A percentile compares a stretch with the other conserved stretches of the same genome.
phyloP scores from a whole-genome alignment of 1,140 invertebrate species.

The Nasonia giraulti region DNA sequence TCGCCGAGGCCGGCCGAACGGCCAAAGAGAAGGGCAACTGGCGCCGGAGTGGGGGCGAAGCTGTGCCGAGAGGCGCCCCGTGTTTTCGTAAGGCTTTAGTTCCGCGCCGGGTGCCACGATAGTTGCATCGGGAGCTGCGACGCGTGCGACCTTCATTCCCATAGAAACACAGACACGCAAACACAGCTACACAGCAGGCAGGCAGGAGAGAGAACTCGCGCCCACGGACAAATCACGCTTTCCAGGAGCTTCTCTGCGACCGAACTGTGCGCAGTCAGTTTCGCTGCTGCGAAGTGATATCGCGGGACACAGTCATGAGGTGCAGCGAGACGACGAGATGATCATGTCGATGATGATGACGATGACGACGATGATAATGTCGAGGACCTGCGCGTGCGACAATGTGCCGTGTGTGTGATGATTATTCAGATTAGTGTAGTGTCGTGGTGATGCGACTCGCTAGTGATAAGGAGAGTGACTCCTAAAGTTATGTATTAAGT shows the following conservation, averaged over 20 bases:
- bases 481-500: slow-evolving; percentile 31
- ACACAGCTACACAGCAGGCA: not conserved
- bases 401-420: slow-evolving; percentile 72
- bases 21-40: not conserved
- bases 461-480: slow-evolving; percentile 65
- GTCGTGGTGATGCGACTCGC: slow-evolving; percentile 69
- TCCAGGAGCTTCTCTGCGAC: not conserved
- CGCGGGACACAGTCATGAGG: not conserved
- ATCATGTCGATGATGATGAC: not conserved
- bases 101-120: slow-evolving; percentile 73
- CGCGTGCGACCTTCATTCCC: not conserved
- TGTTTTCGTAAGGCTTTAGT: slow-evolving; percentile 72
- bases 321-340: not conserved
- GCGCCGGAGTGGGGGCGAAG: not conserved
- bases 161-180: not conserved
- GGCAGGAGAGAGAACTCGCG: not conserved
- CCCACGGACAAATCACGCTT: not conserved
- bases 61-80: slow-evolving; percentile 19
- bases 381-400: slow-evolving; percentile 22
- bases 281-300: too few relatives aligned
- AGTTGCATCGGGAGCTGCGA: slow-evolving; percentile 68
- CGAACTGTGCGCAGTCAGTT: not conserved
- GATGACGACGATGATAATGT: not conserved
- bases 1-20: slow-evolving; percentile 54
- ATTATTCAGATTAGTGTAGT: slow-evolving; percentile 66